Base-by-base conservation (phyloP, 2,113 vertebrate species). In the Butorides virescens region DNA sequence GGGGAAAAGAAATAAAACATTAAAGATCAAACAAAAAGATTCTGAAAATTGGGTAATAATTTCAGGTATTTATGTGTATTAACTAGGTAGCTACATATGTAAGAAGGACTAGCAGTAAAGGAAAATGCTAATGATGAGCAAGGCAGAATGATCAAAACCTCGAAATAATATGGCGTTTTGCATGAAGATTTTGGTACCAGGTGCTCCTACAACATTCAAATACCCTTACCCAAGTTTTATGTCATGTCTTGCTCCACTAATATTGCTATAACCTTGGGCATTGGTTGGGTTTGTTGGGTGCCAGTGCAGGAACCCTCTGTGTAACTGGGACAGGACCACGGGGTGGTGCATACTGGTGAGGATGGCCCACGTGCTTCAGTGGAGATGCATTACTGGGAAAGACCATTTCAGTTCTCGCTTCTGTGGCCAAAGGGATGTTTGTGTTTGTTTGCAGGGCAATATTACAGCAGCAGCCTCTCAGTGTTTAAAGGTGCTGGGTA, bases 21-120 rank as follows among this genome's bases (percentile, higher is more conserved):
- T 87, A 68, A 30, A 98, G 92, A 95, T 95, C 89, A 95, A 88
- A 90, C 79, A 58, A 17, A 72, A 32, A 53, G 19, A 72, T 44
- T 20, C 29, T 42, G 63, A 44, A 65, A 86, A 93, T 23, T 70
- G 56, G 67, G 61, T 56, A 80, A 92, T 72, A 49, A 55, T 90
- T 96, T 17, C 91, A 86, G 67, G 58, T 95, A 34, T 68, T 79
- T 74, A 21, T 42, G 19, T 59, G 39, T 79, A 73, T 58, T 55
- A 85, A 42, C 73, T 42, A 44, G 67, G 87, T 62, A 84, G 12
- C 72, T 82, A 86, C 62, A 82, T 55, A 14, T 7, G 73, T 65
- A 47, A 68, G 47, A 58, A 66, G 15, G 11, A 42, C 36, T 77
- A 46, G n/a, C 85, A 50, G 68, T 34, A 10, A 32, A 63, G 23